Evolutionary conservation across 1,140 invertebrate genomes (phyloP), one percentile per base, ranked within the genome.

Genomic region (Doryteuthis pealeii): DNA sequence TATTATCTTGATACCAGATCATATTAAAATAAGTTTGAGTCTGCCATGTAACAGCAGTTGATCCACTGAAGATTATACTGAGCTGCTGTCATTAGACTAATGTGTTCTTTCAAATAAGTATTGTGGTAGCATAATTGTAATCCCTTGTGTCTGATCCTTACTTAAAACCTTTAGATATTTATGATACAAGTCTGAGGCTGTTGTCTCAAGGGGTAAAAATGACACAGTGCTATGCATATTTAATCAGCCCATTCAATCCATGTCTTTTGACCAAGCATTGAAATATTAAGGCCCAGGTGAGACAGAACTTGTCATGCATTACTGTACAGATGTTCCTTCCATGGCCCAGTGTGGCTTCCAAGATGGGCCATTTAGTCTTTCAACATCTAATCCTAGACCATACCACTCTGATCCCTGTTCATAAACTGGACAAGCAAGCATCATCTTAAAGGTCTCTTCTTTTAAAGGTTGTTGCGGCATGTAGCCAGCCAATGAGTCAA

Each of bases 311-410:
- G 45, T 84, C 75, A 68, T 80, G 79, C 30, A 78, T 74, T 26
- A 84, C 69, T 26, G 81, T 83, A 12, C 79, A 76, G 83, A 82
- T 15, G 84, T 83, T 0, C 86, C 86, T 32, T 87, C 86, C 81
- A 87, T 84, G 22, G 79, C 80, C 0, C 86, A 85, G 12, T 83
- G 85, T 72, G 86, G 86, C 32, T 84, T 84, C 77, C 80, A 86
- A 6, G 80, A 79, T 40, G 49, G 28, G 4, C 85, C 84, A 30
- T 73, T 62, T 68, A 85, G 81, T n/a, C n/a, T n/a, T 70, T 85
- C 78, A 35, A 86, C 79, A 72, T 85, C 85, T 35, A 85, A 68
- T 15, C 86, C 86, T 32, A 85, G 73, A 31, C 86, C 86, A 78
- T 87, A 87, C 86, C 86, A 87, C 14, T 81, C 76, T 26, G 74